phyloP scores from a whole-genome alignment of 2,888 invertebrate genomes.

The Phyllotreta striolata region DNA sequence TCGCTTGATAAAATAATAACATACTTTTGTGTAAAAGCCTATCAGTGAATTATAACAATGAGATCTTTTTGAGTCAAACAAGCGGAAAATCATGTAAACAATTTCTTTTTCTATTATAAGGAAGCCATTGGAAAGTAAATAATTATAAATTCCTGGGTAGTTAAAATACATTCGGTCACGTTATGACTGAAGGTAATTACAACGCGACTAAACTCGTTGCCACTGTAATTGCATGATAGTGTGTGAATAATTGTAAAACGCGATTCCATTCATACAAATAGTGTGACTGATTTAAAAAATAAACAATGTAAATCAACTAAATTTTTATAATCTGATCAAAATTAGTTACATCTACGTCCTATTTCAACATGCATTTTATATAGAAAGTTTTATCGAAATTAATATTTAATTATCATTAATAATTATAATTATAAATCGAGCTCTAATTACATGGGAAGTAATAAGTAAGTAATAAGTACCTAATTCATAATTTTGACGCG shows the following conservation, averaged over 20 bases:
- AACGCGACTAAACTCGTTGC: not conserved
- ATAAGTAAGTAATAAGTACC: too few species aligned
- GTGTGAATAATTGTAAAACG: constrained; percentile 15
- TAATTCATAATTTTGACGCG: too few species aligned
- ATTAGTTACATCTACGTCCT: too few species aligned
- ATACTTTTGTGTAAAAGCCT: not conserved
- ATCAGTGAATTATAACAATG: not conserved
- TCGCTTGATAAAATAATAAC: not conserved
- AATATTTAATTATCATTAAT: too few species aligned
- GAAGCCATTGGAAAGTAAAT: constrained; percentile 28
- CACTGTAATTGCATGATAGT: not conserved
- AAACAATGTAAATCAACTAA: too few species aligned
- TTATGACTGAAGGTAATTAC: not conserved
- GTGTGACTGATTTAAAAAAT: too few species aligned
- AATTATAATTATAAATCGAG: too few species aligned
- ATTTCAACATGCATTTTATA: too few species aligned
- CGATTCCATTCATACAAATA: too few species aligned
- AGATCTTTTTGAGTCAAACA: not conserved
- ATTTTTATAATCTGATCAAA: too few species aligned
- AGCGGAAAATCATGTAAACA: constrained; percentile 10
- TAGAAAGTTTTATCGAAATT: too few species aligned
- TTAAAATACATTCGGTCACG: constrained; percentile 11
- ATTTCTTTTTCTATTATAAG: constrained; percentile 8
- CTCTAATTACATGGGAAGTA: too few species aligned
- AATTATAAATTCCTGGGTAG: constrained; percentile 20